Percentiles rank a stretch among this genome's conserved stretches.
phyloP scores from a whole-genome alignment of 2,888 invertebrate species.

The Lissonota sp. region DNA sequence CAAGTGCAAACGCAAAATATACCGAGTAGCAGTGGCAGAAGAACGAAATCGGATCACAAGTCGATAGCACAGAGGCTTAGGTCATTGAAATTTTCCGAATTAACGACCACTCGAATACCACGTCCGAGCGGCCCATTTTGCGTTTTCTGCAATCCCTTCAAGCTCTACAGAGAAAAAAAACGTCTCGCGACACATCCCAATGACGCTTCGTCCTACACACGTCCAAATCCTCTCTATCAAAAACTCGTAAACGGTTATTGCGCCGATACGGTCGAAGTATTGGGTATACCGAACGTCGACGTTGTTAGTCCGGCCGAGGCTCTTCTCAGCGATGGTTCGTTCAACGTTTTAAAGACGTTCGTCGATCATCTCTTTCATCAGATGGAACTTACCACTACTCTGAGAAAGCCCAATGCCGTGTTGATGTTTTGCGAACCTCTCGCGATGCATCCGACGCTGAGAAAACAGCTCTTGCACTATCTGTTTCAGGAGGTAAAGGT shows the following conservation, averaged over 20 bases:
- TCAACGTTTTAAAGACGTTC: slow-evolving; percentile 80
- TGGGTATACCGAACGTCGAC: slow-evolving; percentile 83
- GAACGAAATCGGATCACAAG: slow-evolving; percentile 77
- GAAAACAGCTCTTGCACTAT: slow-evolving; percentile 82
- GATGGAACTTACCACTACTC: slow-evolving; percentile 79
- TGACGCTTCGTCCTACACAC: slow-evolving; percentile 77
- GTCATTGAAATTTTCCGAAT: slow-evolving; percentile 76
- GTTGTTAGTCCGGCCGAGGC: slow-evolving; percentile 83
- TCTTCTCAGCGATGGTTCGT: slow-evolving; percentile 79
- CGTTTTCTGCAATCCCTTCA: slow-evolving; percentile 81
- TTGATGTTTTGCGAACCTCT: slow-evolving; percentile 83
- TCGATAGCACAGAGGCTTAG: slow-evolving; percentile 78
- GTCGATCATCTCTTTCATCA: slow-evolving; percentile 83
- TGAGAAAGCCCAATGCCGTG: slow-evolving; percentile 81
- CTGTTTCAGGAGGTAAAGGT: slow-evolving; percentile 83
- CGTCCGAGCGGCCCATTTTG: slow-evolving; percentile 82
- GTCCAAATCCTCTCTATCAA: slow-evolving; percentile 80
- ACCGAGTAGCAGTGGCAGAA: slow-evolving; percentile 54
- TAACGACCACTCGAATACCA: slow-evolving; percentile 74
- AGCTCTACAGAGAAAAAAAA: slow-evolving; percentile 81
- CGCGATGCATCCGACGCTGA: slow-evolving; percentile 80
- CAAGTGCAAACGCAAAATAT: slow-evolving; percentile 71
- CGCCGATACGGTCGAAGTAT: slow-evolving; percentile 79
- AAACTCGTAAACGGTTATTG: slow-evolving; percentile 82
- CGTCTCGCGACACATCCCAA: slow-evolving; percentile 77